A percentile compares a stretch with the other conserved stretches of the same genome.
These are phyloP conservation scores for Drosophila oshimai DNA, from an alignment of 1,140 invertebrate genomes.

Conservation along the genomic window DNA sequence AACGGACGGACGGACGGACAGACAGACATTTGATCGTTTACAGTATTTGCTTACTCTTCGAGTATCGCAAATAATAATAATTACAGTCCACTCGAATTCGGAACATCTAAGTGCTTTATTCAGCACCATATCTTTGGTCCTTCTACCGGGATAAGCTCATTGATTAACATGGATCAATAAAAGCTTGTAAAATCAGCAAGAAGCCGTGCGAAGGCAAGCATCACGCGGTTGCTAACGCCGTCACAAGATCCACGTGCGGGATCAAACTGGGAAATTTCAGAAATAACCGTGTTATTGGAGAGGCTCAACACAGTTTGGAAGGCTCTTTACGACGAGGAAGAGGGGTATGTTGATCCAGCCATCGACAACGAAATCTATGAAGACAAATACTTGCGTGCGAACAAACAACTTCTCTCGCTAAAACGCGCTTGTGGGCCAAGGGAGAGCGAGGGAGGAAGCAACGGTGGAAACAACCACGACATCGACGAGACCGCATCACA, in stretches of 20 bases:
- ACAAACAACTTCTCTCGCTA: neutral
- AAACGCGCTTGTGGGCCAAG: neutral
- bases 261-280: neutral
- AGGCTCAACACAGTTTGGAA: neutral
- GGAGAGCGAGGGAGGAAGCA: too few relatives aligned
- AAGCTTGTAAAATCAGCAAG: neutral
- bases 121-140: neutral
- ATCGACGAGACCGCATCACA: too few relatives aligned
- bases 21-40: too few relatives aligned
- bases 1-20: too few relatives aligned
- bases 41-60: too few relatives aligned
- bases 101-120: too few relatives aligned
- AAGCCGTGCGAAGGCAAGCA: neutral
- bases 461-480: too few relatives aligned
- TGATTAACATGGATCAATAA: neutral
- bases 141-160: neutral
- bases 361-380: neutral
- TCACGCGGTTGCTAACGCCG: neutral
- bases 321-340: neutral
- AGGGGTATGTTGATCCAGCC: neutral
- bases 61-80: too few relatives aligned
- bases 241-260: neutral
- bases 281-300: neutral
- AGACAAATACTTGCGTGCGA: neutral
- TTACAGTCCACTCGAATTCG: neutral